Base-by-base conservation (phyloP, 2,888 invertebrate genomes). In the Drosophila tanythrix region DNA sequence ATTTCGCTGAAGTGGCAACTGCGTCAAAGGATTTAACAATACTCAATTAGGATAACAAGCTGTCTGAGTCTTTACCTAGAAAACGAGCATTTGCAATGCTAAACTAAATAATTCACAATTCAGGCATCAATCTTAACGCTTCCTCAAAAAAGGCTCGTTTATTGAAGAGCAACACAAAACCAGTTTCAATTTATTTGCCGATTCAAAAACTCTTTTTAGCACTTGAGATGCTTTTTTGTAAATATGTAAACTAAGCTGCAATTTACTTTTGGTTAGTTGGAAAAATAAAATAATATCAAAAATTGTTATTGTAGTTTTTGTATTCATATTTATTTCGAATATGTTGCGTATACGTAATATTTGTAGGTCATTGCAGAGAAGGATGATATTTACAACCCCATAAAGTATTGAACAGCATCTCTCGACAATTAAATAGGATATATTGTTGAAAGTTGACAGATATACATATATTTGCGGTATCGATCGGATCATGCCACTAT, bases 11-110 rank as follows among this genome's bases (percentile, higher is more conserved):
- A 11, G 21, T 21, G 43, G 43, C 43, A 43, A 0, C 15, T 25
- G 46, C 18, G 2, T 25, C 15, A 46, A 25, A 4, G 21, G 25
- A 46, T 15, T 2, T 2, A 15, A 25, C 25, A 46, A 46, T 46
- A 46, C 46, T 46, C 46, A 46, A 46, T 46, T 46, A 46, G 46
- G 46, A 46, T 46, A 46, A 46, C 46, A 46, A 46, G 46, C 46
- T 15, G 46, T 46, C 46, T 46, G 46, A 25, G 46, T 25, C 15
- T 25, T 46, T 46, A 46, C 46, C 46, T 46, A 46, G 8, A 46
- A 46, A 46, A 4, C 15, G 1, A 3, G 8, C 15, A 46, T 46
- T 46, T 46, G 46, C 46, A 46, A 46, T 46, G 46, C 46, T 8
- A 25, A 46, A 25, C 15, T 4, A 21, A 43, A 21, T 21, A 43